Evolutionary conservation across 2,113 vertebrate genomes (phyloP).

Genomic region (Paraplagusia blochii): DNA sequence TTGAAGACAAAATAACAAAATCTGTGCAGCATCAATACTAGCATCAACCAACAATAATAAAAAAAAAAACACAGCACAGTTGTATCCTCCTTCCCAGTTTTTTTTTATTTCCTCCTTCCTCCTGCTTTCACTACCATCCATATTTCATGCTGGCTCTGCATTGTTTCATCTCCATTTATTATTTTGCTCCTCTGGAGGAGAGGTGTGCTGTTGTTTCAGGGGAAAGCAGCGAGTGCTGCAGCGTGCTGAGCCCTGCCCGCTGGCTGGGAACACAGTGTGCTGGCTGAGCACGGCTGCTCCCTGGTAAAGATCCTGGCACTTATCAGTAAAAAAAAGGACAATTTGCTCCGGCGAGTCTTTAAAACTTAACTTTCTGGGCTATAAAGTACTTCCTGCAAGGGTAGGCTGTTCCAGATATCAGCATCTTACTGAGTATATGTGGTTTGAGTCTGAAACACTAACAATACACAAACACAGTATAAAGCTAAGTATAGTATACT

Average conservation of each 20-base stretch:
- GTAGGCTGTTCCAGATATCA: no score
- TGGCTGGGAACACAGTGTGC: constrained; percentile 48
- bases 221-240: constrained; percentile 32
- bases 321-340: constrained; percentile 14
- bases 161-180: constrained; percentile 48
- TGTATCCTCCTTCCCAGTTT: constrained; percentile 32
- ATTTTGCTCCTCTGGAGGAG: constrained; percentile 29
- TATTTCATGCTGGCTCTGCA: constrained; percentile 39
- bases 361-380: constrained; percentile 7
- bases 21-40: not conserved
- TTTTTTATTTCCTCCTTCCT: not conserved
- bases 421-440: no score
- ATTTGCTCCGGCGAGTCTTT: constrained; percentile 24
- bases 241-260: constrained; percentile 48
- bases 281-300: constrained; percentile 42
- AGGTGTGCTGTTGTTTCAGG: constrained; percentile 28
- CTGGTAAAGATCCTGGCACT: constrained; percentile 33
- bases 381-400: not conserved
- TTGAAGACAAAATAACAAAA: no score
- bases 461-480: no score
- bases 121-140: constrained; percentile 26
- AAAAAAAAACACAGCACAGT: constrained; percentile 18
- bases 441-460: no score
- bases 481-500: no score
- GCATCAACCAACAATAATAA: constrained; percentile 3